These are phyloP conservation scores for Gonioctena quinquepunctata DNA, from an alignment of 1,140 invertebrate species.

Conservation along the genomic window DNA sequence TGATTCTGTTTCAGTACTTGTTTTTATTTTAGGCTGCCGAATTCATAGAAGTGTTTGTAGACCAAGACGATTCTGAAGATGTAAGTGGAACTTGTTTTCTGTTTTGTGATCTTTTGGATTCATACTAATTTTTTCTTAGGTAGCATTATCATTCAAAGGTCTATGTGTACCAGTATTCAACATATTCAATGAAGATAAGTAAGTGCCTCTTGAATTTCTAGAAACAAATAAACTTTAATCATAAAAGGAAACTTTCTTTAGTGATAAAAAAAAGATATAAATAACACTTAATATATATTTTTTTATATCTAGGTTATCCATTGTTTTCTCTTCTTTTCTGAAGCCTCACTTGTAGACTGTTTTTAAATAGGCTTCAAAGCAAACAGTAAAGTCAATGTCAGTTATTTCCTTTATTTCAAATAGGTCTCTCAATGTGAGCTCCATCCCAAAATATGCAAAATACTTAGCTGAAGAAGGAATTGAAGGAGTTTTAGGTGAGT, in stretches of 20 bases:
- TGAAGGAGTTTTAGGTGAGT: slow-evolving; percentile 67
- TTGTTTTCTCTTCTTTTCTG: no score
- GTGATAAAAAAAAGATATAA: no score
- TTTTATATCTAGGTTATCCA: no score
- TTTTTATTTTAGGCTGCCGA: slow-evolving; percentile 4
- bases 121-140: not conserved
- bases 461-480: slow-evolving; percentile 63
- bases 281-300: no score
- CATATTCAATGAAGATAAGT: slow-evolving; percentile 3
- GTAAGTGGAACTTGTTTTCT: not conserved
- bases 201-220: slow-evolving; percentile 4
- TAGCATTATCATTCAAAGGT: slow-evolving; percentile 6
- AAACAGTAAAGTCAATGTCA: not conserved
- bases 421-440: slow-evolving; percentile 59
- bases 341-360: no score
- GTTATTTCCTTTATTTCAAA: not conserved
- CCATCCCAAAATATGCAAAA: slow-evolving; percentile 67
- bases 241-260: no score
- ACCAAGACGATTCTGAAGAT: slow-evolving; percentile 5
- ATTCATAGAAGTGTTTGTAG: slow-evolving; percentile 11
- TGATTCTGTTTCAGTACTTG: no score
- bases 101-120: not conserved
- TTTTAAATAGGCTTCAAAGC: no score
- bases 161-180: slow-evolving; percentile 15
- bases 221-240: no score